phyloP scores from a whole-genome alignment of 2,888 invertebrate species.

The Palloptera scutellata region DNA sequence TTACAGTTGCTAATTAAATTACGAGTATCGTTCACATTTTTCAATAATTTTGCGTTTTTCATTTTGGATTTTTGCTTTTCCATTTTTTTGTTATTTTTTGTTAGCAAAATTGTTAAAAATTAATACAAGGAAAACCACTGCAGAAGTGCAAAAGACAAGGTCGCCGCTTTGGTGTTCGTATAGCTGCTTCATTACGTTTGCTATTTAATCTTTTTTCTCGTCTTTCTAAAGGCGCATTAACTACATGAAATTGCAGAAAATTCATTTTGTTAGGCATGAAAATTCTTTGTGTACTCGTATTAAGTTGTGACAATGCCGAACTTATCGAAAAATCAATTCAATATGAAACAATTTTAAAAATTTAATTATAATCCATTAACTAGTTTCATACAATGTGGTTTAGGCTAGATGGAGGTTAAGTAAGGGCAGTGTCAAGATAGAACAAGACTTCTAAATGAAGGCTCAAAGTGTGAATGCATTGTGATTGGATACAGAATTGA shows the following conservation, averaged over 20 bases:
- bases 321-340: no score
- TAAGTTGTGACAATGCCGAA: no score
- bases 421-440: no score
- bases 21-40: conserved; percentile 23
- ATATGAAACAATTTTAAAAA: no score
- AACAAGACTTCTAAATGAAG: no score
- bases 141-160: conserved; percentile 40
- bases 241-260: conserved; percentile 7
- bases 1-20: conserved; percentile 19
- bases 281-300: no score
- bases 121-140: conserved; percentile 62
- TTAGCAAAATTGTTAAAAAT: conserved; percentile 42
- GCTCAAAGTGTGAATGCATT: no score
- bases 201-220: not conserved
- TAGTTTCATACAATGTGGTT: no score
- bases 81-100: conserved; percentile 6
- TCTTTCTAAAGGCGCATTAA: not conserved
- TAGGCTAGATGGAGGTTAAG: no score
- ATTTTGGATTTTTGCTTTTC: conserved; percentile 13
- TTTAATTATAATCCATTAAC: no score
- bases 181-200: not conserved
- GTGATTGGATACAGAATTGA: no score
- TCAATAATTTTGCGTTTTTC: conserved; percentile 11
- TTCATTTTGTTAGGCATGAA: no score
- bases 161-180: conserved; percentile 19